Evolutionary conservation across 2,888 invertebrate species (phyloP), one percentile per base, ranked within the genome.

Genomic region (Pogonocherus hispidulus): DNA sequence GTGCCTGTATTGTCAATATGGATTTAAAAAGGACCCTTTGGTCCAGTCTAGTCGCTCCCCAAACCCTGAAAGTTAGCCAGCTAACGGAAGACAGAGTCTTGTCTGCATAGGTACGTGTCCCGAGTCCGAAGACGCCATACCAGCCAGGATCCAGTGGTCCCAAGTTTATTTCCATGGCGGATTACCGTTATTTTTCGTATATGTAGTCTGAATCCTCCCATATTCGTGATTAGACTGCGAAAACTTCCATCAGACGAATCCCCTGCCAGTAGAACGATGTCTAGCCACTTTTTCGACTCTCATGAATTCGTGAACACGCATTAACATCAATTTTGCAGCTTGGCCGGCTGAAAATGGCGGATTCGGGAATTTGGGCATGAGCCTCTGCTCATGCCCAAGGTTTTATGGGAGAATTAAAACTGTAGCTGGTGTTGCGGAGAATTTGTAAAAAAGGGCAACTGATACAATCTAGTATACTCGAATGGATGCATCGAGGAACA

Each of bases 171-270:
- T 49, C 41, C 59, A 46, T 47, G 46, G 18, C 27, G 32, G 27
- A 47, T 59, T 47, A 59, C 46, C 59, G 59, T 59, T 59, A 59
- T 47, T 46, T 59, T 46, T 59, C 46, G 20, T 47, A 57, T n/a
- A n/a, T 46, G 46, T 46, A 27, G 35, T 56, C 55, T 23, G 20
- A 11, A 20, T n/a, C 37, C 41, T 20, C 37, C 27, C 41, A 16
- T 9, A 3, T 41, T 22, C 57, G 44, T 41, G 41, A 57, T 57
- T 57, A 57, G 44, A 57, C 57, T 27, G 37, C 4, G 55, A 20
- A n/a, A 57, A 23, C 27, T 27, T 8, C 20, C 1, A 11, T 9
- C 37, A 22, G 49, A n/a, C 19, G 27, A 22, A 18, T n/a, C 19
- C 35, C 18, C 19, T 19, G 19, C 41, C n/a, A 37, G 55, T n/a